phyloP scores from a whole-genome alignment of 64 coral and sea anemone species.

The Stichodactyla helianthus region DNA sequence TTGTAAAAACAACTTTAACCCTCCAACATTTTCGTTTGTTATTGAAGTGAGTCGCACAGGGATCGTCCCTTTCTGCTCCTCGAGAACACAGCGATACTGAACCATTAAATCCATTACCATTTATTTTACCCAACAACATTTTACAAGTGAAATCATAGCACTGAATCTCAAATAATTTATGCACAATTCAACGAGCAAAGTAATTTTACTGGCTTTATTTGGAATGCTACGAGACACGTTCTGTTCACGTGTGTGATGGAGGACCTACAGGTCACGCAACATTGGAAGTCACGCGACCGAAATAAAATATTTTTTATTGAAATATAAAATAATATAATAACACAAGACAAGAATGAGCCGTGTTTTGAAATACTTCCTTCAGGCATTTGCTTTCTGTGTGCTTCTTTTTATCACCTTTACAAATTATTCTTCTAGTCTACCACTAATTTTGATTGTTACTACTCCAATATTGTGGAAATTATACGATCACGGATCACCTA shows the following conservation, averaged over 20 bases:
- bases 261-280: neutral
- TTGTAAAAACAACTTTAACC: slow-evolving; percentile 7
- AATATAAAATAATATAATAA: neutral
- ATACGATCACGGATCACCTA: neutral
- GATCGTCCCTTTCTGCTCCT: neutral
- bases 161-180: neutral
- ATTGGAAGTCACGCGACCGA: neutral
- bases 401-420: neutral
- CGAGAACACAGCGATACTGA: neutral
- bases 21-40: neutral
- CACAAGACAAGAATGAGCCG: neutral
- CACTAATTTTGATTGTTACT: neutral
- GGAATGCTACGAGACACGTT: neutral
- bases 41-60: neutral
- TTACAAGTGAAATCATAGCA: neutral
- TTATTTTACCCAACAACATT: neutral
- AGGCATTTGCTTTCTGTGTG: neutral
- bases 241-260: neutral
- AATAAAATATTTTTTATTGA: no score
- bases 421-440: neutral
- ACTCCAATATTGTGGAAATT: neutral
- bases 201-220: neutral
- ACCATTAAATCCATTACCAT: neutral
- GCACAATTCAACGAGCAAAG: neutral
- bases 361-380: neutral